Evolutionary conservation across 2,113 vertebrate genomes (phyloP), one percentile per base, ranked within the genome.

Genomic region (Apodemus sylvaticus): DNA sequence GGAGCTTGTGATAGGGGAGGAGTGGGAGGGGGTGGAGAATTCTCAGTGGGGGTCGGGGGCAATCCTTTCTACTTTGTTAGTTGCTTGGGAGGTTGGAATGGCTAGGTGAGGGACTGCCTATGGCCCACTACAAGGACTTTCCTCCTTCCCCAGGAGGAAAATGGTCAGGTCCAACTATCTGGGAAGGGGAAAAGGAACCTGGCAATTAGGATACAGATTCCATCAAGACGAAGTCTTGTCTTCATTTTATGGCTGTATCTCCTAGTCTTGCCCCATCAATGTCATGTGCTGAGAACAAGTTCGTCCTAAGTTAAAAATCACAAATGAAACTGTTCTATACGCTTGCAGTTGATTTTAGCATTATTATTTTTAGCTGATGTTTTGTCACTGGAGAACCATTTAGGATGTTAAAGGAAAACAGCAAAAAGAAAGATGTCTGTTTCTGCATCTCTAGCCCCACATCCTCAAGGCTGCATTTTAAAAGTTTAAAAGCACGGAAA

Each of bases 301-400:
- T 70, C 62, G 55, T 76, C 39, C 45, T 55, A 29, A 39, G 48
- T 87, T 90, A 81, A 78, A 83, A n/a, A 73, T 55, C 55, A 87
- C 29, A 91, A 94, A 83, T 92, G 92, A 95, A 95, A 93, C 36
- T n/a, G 4, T 1, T 83, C 36, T 89, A 81, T 45, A 31, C 16
- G 3, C 42, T 45, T 76, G 48, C 17, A 29, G 26, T 26, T 74
- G 31, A n/a, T 79, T 48, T 89, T 76, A 58, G 16, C 51, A 70
- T 86, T 60, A 29, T 64, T 60, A 13, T 55, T 42, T 34, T 73
- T 90, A 78, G 12, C 60, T 53, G 4, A 66, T 64, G 6, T 78
- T 66, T 76, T 26, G 60, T 19, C 76, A 2, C 39, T 13, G 17
- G 58, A 76, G 92, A 79, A 60, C 55, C n/a, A 29, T 76, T 55